Conservation (phyloP, 2,113 vertebrate genomes). For the Oceanodroma tethys region DNA sequence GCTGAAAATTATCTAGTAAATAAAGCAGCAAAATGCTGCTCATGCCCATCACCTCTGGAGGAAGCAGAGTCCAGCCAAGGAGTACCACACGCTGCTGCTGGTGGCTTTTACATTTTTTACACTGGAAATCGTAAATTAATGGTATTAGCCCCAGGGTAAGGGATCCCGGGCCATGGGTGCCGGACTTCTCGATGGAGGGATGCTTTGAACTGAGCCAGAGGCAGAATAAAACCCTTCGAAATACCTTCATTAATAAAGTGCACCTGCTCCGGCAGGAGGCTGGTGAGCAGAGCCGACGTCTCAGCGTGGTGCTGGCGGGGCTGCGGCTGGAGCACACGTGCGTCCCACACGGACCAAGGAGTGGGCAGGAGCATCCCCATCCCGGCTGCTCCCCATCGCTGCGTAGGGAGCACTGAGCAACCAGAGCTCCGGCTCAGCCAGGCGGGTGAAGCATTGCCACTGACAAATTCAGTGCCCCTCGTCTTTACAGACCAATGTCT, state of each 20-base stretch:
- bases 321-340: neutral
- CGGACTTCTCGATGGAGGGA: neutral
- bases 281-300: neutral
- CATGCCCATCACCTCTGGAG: neutral
- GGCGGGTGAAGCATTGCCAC: rapidly evolving
- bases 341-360: neutral
- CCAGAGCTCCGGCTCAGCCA: rapidly evolving
- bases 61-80: neutral
- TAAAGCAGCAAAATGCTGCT: neutral
- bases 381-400: neutral
- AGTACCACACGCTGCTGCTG: neutral
- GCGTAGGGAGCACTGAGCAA: neutral
- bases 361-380: neutral
- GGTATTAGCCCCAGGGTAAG: neutral
- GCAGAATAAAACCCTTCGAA: neutral
- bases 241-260: neutral
- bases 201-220: neutral
- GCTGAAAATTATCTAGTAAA: neutral
- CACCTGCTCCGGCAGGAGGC: neutral
- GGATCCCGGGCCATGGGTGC: neutral
- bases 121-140: neutral
- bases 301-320: neutral
- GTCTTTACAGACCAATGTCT: neutral
- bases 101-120: neutral
- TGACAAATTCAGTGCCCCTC: neutral